phyloP scores from a whole-genome alignment of 37 sponge, comb jelly and placozoan species.

The Diacarnus erythraeanus region DNA sequence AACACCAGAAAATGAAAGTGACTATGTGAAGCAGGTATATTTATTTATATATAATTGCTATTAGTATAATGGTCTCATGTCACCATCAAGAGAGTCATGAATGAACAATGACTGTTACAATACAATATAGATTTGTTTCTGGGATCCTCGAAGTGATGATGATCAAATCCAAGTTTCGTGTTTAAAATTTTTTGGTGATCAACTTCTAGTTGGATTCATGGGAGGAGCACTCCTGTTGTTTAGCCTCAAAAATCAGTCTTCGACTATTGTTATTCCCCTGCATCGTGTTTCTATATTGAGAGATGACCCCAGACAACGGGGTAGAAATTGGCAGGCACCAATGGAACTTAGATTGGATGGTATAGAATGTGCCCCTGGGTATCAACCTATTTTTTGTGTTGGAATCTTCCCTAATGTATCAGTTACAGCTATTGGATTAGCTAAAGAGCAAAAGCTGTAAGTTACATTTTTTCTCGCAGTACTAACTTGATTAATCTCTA shows the following conservation, averaged over 20 bases:
- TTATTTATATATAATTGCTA: not conserved
- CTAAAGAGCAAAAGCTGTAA: conserved; percentile 71
- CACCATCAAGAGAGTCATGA: not conserved
- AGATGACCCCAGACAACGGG: conserved; percentile 61
- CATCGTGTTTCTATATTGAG: conserved; percentile 58
- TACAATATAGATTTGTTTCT: conserved; percentile 60
- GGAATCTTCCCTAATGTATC: conserved; percentile 70
- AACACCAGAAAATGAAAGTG: conserved; percentile 7
- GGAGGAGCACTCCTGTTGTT: conserved; percentile 66
- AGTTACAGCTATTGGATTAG: conserved; percentile 63
- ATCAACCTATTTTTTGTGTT: conserved; percentile 65
- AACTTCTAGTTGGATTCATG: conserved; percentile 65
- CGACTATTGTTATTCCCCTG: conserved; percentile 42
- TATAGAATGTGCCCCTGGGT: conserved; percentile 74
- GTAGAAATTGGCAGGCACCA: conserved; percentile 69
- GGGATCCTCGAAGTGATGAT: conserved; percentile 86
- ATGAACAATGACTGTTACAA: not conserved
- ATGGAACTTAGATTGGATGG: conserved; percentile 48
- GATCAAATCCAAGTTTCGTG: conserved; percentile 69
- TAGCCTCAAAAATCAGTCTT: conserved; percentile 54
- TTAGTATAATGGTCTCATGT: not conserved
- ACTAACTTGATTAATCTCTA: too few species aligned
- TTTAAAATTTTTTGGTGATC: conserved; percentile 52
- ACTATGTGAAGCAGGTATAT: not conserved
- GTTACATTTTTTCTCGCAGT: conserved; percentile 1